Conservation (phyloP, 2,888 invertebrate genomes). For the Acrocera orbiculus region DNA sequence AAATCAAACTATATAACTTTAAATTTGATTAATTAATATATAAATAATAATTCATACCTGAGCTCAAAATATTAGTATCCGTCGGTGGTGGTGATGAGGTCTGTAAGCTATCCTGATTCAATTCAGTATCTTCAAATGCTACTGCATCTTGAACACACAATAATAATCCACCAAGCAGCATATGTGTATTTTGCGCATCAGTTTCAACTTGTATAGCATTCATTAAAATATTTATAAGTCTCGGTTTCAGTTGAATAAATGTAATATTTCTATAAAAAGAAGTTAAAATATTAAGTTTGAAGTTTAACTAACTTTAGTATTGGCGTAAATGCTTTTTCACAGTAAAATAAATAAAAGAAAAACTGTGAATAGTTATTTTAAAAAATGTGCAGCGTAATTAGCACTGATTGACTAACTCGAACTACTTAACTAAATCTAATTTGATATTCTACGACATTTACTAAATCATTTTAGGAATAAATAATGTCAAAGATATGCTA, state of each 20-base stretch:
- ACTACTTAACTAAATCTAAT: no score
- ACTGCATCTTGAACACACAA: constrained; percentile 66
- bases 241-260: constrained; percentile 52
- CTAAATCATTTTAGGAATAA: no score
- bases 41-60: constrained; percentile 35
- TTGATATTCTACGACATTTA: no score
- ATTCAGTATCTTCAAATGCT: constrained; percentile 51
- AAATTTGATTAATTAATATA: background rate
- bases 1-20: no score
- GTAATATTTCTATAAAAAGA: constrained; percentile 30
- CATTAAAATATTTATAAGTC: constrained; percentile 62
- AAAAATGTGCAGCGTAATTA: background rate
- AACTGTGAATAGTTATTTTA: no score
- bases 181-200: constrained; percentile 73
- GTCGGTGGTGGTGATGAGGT: constrained; percentile 29
- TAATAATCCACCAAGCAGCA: constrained; percentile 64
- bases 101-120: constrained; percentile 37
- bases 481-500: no score
- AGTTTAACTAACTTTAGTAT: no score
- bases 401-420: constrained; percentile 1
- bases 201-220: constrained; percentile 68
- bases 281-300: background rate
- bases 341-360: no score
- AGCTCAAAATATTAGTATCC: constrained; percentile 43
- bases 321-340: no score